Conservation (phyloP, 2,113 vertebrate species). For the Microtus oregoni region DNA sequence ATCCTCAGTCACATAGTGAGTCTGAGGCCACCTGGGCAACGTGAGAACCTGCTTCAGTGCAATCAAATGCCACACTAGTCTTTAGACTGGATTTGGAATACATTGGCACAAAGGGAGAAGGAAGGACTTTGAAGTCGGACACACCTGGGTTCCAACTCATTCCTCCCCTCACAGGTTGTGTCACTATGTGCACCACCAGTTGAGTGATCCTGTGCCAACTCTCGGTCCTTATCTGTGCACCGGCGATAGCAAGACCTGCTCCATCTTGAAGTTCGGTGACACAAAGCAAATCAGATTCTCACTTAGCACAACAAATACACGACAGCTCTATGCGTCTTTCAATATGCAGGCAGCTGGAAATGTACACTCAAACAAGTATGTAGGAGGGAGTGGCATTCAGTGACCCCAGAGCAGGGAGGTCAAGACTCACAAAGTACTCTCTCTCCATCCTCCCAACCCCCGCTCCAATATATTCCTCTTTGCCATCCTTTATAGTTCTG, state of each 20-base stretch:
- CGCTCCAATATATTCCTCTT: neutral
- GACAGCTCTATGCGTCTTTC: neutral
- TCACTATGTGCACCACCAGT: neutral
- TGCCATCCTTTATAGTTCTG: neutral
- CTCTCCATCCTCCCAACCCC: neutral
- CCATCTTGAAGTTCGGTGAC: neutral
- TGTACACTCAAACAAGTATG: neutral
- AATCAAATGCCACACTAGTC: neutral
- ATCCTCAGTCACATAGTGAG: neutral
- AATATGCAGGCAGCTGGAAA: neutral
- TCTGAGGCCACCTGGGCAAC: neutral
- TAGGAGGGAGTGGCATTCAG: neutral
- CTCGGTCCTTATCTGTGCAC: neutral
- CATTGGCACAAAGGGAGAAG: neutral
- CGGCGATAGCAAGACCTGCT: neutral
- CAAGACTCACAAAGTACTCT: neutral
- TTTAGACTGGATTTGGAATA: neutral
- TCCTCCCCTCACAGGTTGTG: neutral
- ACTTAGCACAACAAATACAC: neutral
- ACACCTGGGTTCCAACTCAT: neutral
- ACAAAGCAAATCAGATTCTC: neutral
- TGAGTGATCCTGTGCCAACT: neutral
- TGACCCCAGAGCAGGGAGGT: neutral
- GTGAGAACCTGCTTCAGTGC: neutral
- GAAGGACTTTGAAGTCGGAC: neutral